Percentiles rank a stretch among this genome's conserved stretches.
Conservation (phyloP, 2,797 vertebrate genomes). For the Liasis olivaceus region DNA sequence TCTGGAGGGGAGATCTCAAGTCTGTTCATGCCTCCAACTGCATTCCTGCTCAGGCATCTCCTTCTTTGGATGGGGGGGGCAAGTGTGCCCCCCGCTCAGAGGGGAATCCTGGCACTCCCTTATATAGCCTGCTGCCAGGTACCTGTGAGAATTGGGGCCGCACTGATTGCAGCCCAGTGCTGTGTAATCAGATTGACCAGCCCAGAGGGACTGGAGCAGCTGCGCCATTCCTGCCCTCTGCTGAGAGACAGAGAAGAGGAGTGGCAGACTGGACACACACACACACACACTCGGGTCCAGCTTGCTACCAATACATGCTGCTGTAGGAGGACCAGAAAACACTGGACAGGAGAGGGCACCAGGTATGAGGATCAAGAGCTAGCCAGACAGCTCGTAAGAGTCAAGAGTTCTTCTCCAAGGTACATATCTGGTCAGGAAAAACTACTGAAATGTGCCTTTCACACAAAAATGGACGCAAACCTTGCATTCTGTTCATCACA, state of each 20-base stretch:
- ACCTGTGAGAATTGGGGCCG: slow-evolving; percentile 39
- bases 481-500: not conserved
- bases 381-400: not conserved
- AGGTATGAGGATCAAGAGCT: not conserved
- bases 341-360: not conserved
- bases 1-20: not conserved
- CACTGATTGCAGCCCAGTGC: slow-evolving; percentile 20
- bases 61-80: slow-evolving; percentile 30
- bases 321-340: not conserved
- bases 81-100: not conserved
- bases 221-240: slow-evolving; percentile 26
- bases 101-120: slow-evolving; percentile 23
- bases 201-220: slow-evolving; percentile 26
- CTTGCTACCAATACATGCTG: not conserved
- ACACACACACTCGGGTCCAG: not conserved
- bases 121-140: slow-evolving; percentile 38
- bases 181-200: slow-evolving; percentile 36
- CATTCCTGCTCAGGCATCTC: slow-evolving; percentile 30
- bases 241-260: slow-evolving; percentile 1
- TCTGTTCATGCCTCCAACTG: not conserved
- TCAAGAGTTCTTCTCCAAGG: not conserved
- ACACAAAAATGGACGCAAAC: not conserved
- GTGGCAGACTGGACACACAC: not conserved
- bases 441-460: not conserved
- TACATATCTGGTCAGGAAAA: not conserved